These are phyloP conservation scores for Serripes groenlandicus DNA, from an alignment of 2,888 invertebrate species.

Conservation along the genomic window DNA sequence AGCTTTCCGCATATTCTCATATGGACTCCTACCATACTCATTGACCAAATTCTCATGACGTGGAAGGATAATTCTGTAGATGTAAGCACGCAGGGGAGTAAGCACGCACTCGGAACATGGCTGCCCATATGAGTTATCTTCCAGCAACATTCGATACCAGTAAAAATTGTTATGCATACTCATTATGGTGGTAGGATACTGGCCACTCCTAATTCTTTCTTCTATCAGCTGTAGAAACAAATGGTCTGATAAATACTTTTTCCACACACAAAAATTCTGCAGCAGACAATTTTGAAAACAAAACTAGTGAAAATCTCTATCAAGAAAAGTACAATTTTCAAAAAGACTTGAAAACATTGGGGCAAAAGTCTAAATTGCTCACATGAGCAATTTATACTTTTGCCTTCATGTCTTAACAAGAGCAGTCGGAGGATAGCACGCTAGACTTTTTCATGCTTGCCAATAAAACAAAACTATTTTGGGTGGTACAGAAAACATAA, in stretches of 20 bases:
- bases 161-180: conserved; percentile 82
- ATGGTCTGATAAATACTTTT: too few species aligned
- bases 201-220: conserved; percentile 70
- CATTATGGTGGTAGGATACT: conserved; percentile 73
- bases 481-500: too few species aligned
- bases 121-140: conserved; percentile 72
- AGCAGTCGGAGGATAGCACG: too few species aligned
- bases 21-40: conserved; percentile 81
- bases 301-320: too few species aligned
- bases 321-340: too few species aligned
- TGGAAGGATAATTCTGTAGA: conserved; percentile 81
- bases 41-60: conserved; percentile 73
- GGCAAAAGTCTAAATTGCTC: neutral
- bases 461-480: too few species aligned
- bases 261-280: too few species aligned
- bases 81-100: conserved; percentile 73
- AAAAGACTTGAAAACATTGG: neutral
- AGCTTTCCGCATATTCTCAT: conserved; percentile 60
- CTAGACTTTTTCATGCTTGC: too few species aligned
- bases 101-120: conserved; percentile 78
- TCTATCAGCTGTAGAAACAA: conserved; percentile 68
- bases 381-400: neutral
- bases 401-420: neutral
- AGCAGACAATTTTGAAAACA: too few species aligned
- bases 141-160: conserved; percentile 81